phyloP scores from a whole-genome alignment of 2,888 invertebrate genomes.

The Folsomia candida region DNA sequence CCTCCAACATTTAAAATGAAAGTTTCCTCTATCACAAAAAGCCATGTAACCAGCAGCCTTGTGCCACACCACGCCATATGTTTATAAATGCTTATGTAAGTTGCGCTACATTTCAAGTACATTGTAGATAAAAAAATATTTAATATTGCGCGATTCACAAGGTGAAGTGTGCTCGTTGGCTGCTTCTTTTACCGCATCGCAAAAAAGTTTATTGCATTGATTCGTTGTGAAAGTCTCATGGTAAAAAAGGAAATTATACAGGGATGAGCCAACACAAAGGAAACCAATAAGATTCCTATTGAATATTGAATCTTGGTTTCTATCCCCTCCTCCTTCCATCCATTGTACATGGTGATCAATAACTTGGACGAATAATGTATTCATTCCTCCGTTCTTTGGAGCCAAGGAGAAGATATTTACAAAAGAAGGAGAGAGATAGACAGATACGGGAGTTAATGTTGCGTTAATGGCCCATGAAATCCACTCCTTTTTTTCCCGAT shows the following conservation, averaged over 20 bases:
- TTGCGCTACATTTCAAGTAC: no score
- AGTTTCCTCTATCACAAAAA: no score
- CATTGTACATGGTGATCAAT: not conserved
- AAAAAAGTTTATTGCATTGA: no score
- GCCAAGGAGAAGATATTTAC: not conserved
- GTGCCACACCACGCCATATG: no score
- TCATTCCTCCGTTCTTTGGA: not conserved
- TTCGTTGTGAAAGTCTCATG: no score
- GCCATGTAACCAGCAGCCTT: no score
- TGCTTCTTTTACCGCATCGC: no score
- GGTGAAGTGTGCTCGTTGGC: no score
- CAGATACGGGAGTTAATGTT: constrained; percentile 22
- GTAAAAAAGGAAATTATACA: not conserved
- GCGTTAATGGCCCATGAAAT: constrained; percentile 41
- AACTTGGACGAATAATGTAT: not conserved
- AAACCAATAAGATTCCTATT: not conserved
- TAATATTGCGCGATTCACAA: no score
- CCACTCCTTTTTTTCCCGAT: constrained; percentile 20
- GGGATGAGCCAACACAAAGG: not conserved
- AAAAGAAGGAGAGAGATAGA: constrained; percentile 21
- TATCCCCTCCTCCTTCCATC: not conserved
- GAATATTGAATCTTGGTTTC: not conserved
- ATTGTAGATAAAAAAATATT: no score
- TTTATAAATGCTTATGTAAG: no score
- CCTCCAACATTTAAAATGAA: not conserved